Percentiles rank a stretch among this genome's conserved stretches.
These are phyloP conservation scores for Callinectes sapidus DNA, from an alignment of 2,888 invertebrate species.

Conservation along the genomic window DNA sequence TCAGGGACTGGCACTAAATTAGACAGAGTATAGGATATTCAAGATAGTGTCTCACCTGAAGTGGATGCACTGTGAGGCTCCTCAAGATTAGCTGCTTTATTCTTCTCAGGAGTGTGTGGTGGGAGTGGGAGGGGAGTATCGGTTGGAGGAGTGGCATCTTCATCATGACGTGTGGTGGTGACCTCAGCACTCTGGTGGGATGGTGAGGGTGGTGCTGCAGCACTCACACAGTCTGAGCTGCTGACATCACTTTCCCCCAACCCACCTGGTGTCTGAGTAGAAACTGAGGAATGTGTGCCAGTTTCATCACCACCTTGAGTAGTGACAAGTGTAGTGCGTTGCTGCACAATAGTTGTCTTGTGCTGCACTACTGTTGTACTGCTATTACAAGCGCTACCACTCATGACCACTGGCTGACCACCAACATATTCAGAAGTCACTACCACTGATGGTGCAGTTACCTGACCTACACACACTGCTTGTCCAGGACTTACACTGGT, in stretches of 20 bases:
- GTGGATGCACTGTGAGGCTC: constrained; percentile 66
- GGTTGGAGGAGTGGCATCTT: constrained; percentile 66
- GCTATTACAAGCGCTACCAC: constrained; percentile 56
- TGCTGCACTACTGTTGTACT: constrained; percentile 70
- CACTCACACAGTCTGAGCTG: constrained; percentile 69
- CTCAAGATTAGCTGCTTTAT: constrained; percentile 56
- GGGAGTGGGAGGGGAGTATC: constrained; percentile 53
- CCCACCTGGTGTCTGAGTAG: constrained; percentile 70
- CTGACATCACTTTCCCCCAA: constrained; percentile 70
- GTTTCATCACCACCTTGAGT: constrained; percentile 61
- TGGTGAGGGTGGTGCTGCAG: constrained; percentile 63
- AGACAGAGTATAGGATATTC: constrained; percentile 46
- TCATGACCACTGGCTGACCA: constrained; percentile 65
- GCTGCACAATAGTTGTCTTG: constrained; percentile 63
- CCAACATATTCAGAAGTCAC: constrained; percentile 68
- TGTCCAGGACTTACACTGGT: constrained; percentile 64
- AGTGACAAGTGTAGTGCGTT: constrained; percentile 63
- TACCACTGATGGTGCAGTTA: constrained; percentile 66
- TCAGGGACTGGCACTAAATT: constrained; percentile 62
- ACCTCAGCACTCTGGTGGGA: constrained; percentile 73
- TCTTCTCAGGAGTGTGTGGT: constrained; percentile 66
- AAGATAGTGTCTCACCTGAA: constrained; percentile 61
- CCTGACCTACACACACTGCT: constrained; percentile 63
- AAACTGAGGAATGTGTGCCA: constrained; percentile 70
- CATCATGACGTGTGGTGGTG: constrained; percentile 71